These are phyloP conservation scores for Clitarchus hookeri DNA, from an alignment of 2,888 invertebrate genomes.

Conservation along the genomic window DNA sequence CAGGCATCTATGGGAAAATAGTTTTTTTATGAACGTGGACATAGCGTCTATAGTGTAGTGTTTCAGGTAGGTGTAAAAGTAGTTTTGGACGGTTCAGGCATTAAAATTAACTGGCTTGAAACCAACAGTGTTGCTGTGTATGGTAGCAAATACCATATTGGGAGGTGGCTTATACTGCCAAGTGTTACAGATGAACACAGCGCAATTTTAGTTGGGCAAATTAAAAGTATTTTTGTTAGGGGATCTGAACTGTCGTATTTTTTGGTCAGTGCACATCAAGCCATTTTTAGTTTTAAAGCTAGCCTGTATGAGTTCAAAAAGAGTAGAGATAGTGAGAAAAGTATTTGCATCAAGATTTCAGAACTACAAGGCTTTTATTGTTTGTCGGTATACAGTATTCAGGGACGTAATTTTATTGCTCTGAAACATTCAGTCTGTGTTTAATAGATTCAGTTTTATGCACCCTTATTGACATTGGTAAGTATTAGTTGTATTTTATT, in stretches of 20 bases:
- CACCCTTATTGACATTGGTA: no score
- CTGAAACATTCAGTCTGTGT: no score
- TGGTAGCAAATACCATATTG: neutral
- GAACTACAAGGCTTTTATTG: neutral
- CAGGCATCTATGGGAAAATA: neutral
- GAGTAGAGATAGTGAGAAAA: neutral
- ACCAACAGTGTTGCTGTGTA: no score
- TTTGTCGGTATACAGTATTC: neutral
- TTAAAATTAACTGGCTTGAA: neutral
- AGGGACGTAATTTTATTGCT: no score
- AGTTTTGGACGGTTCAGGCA: neutral
- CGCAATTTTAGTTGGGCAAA: neutral
- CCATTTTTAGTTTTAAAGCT: neutral
- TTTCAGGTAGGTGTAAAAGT: neutral
- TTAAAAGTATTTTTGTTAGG: neutral
- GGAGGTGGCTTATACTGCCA: neutral
- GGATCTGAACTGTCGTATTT: neutral
- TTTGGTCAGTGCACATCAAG: neutral
- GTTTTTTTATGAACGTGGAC: neutral
- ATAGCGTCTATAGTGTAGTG: neutral
- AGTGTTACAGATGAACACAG: neutral
- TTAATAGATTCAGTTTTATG: no score
- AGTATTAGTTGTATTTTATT: no score
- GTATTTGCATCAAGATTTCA: neutral
- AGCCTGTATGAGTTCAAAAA: neutral